These are phyloP conservation scores for Mallateleia sp. DNA, from an alignment of 2,888 invertebrate species.

Conservation along the genomic window DNA sequence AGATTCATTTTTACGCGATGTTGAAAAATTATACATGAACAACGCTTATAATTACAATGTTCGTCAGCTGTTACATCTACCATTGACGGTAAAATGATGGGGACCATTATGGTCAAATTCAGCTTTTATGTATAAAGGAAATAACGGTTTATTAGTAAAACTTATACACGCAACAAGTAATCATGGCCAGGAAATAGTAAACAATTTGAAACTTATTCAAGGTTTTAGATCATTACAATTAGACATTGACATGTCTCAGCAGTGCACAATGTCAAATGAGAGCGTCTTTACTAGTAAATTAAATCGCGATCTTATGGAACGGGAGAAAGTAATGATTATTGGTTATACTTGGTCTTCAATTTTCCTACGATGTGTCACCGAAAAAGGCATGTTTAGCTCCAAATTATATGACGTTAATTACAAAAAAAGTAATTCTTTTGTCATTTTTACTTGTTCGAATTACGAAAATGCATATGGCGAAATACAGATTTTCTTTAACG, in stretches of 20 bases:
- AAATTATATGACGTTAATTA: conserved; percentile 38
- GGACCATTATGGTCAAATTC: conserved; percentile 60
- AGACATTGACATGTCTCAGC: too few relatives aligned
- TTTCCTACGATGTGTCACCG: conserved; percentile 26
- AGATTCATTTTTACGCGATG: conserved; percentile 20
- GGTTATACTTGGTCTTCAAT: conserved; percentile 8
- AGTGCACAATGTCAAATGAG: too few relatives aligned
- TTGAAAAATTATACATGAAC: conserved; percentile 24
- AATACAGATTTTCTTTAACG: conserved; percentile 55
- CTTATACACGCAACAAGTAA: conserved; percentile 27
- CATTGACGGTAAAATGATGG: conserved; percentile 44
- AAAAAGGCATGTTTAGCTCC: conserved; percentile 6
- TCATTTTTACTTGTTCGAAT: conserved; percentile 27
- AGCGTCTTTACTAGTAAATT: too few relatives aligned
- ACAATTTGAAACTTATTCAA: conserved; percentile 49
- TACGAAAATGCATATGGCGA: conserved; percentile 42
- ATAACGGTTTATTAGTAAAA: conserved; percentile 48
- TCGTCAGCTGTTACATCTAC: conserved; percentile 38
- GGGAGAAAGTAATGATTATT: conserved; percentile 29
- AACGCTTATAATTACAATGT: conserved; percentile 40
- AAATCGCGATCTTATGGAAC: conserved; percentile 7
- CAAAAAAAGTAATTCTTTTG: conserved; percentile 41
- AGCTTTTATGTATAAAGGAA: conserved; percentile 46
- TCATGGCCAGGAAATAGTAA: conserved; percentile 41
- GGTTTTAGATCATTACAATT: conserved; percentile 29